Evolutionary conservation across 2,888 invertebrate species (phyloP), one percentile per base, ranked within the genome.

Genomic region (Limnephilus rhombicus): DNA sequence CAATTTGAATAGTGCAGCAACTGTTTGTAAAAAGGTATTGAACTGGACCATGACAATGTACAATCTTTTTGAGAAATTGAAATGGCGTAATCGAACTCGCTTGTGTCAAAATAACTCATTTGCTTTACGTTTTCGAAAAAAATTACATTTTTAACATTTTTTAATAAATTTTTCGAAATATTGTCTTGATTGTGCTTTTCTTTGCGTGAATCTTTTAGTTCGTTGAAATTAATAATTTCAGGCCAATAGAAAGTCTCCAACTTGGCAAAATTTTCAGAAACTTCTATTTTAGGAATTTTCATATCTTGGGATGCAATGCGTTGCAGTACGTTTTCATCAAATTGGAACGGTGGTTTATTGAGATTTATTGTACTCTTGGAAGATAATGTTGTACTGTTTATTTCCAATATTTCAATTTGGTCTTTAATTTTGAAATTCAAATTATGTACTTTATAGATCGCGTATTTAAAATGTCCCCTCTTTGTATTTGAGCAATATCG

Each of bases 11-110:
- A 89, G 80, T 91, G 82, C 80, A 91, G 49, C 34, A 41, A 29
- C n/a, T 81, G 37, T 29, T 49, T 18, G 49, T 88, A 82, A 68
- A 91, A 53, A 24, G 53, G 37, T 29, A 34, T 13, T 24, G 37
- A 53, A 83, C 41, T 89, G 31, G 34, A 82, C 68, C 49, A 82
- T 37, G 45, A 18, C 11, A 91, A 82, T 53, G 37, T 11, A 68
- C 91, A 91, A 91, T 91, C 37, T 37, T 34, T 82, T 13, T n/a
- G 18, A 34, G 49, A 53, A 82, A 91, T 91, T 45, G 91, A 81
- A 82, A 83, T n/a, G 12, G 37, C 24, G 18, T 53, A 29, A 85
- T 90, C 85, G 37, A 68, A 85, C 12, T 41, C 41, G 31, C 34
- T 49, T 31, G 49, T 37, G 18, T 49, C 81, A 31, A 87, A 34